phyloP scores from a whole-genome alignment of 2,888 invertebrate genomes.

The Dendrolimus houi region DNA sequence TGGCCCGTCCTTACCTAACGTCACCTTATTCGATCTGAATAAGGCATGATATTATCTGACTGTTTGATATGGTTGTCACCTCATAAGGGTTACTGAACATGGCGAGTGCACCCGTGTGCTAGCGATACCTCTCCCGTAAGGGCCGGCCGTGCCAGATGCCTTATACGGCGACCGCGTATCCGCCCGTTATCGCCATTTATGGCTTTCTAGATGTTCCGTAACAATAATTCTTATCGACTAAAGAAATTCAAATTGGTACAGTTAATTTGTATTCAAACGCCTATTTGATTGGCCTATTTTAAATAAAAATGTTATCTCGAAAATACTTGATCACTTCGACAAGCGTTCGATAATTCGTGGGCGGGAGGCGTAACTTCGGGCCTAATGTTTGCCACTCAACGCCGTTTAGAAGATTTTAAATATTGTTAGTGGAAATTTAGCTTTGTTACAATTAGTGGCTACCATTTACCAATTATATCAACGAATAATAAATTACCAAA shows the following conservation, averaged over 20 bases:
- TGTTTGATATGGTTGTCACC: slow-evolving; percentile 35
- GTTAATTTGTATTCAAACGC: slow-evolving; percentile 19
- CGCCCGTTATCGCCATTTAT: slow-evolving; percentile 45
- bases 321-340: slow-evolving; percentile 1
- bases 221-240: slow-evolving; percentile 13
- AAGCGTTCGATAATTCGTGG: background rate
- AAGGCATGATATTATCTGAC: slow-evolving; percentile 30
- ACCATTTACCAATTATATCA: too few species aligned
- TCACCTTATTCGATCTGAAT: slow-evolving; percentile 23
- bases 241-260: slow-evolving; percentile 17
- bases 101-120: slow-evolving; percentile 27
- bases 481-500: too few species aligned
- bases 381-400: background rate
- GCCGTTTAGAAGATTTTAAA: too few species aligned
- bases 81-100: slow-evolving; percentile 29
- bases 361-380: background rate
- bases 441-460: too few species aligned
- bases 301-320: slow-evolving; percentile 5
- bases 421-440: too few species aligned
- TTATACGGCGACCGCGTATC: slow-evolving; percentile 40
- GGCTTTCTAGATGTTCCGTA: slow-evolving; percentile 13
- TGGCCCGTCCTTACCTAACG: slow-evolving; percentile 12
- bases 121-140: slow-evolving; percentile 28
- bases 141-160: slow-evolving; percentile 38
- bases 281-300: slow-evolving; percentile 7